Conservation (phyloP, 2,797 vertebrate genomes). For the Onychomys torridus region DNA sequence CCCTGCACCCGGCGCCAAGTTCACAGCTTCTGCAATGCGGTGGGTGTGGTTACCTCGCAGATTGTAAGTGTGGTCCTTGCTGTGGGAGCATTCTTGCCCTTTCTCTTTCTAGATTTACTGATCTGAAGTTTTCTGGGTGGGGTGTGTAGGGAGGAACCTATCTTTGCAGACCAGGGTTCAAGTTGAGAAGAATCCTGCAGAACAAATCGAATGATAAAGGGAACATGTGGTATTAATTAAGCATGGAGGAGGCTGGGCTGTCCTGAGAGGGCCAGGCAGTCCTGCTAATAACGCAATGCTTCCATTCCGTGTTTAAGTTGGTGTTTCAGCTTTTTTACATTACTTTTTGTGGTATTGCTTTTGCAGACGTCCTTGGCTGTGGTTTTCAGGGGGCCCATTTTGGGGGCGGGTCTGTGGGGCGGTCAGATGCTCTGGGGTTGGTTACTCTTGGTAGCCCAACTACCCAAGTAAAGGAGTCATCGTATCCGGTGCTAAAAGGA, state of each 20-base stretch:
- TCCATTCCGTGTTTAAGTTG: slow-evolving; percentile 52
- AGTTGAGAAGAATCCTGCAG: slow-evolving; percentile 66
- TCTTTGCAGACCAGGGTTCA: slow-evolving; percentile 42
- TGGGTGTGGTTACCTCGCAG: slow-evolving; percentile 90
- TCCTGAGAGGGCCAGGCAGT: slow-evolving; percentile 39
- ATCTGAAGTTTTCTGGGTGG: slow-evolving; percentile 67
- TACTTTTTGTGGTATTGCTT: slow-evolving; percentile 27
- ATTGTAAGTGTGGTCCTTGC: slow-evolving; percentile 85
- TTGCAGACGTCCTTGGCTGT: slow-evolving; percentile 20
- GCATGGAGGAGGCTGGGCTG: slow-evolving; percentile 5
- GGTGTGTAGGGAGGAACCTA: not conserved
- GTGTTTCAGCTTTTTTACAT: slow-evolving; percentile 20
- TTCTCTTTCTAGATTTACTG: slow-evolving; percentile 27
- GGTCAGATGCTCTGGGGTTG: slow-evolving; percentile 27
- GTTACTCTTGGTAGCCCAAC: not conserved
- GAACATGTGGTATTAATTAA: slow-evolving; percentile 84
- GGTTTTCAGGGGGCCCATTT: not conserved
- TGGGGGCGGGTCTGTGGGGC: not conserved
- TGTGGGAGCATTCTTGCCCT: slow-evolving; percentile 72
- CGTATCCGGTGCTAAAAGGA: not conserved
- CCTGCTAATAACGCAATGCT: slow-evolving; percentile 56
- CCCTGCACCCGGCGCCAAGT: slow-evolving; percentile 62
- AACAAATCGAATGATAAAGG: slow-evolving; percentile 73
- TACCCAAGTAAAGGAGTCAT: not conserved
- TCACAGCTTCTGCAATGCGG: slow-evolving; percentile 96